Base-by-base conservation (phyloP, 2,888 invertebrate species). In the Agrochola circellaris region DNA sequence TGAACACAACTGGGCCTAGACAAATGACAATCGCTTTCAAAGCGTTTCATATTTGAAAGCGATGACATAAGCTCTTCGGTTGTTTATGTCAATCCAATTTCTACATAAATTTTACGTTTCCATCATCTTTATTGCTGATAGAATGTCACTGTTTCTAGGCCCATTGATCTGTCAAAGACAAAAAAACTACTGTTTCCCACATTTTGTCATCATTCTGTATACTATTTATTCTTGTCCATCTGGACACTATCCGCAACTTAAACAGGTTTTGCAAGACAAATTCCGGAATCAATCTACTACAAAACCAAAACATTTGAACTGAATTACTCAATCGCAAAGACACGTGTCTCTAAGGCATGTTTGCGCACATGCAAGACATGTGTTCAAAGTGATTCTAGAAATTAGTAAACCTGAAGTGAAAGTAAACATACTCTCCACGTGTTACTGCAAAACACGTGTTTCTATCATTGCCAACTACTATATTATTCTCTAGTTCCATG, bases 401-500 rank as follows among this genome's bases (percentile, higher is more conserved):
- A 42, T 65, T 42, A 38, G 20, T 61, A 17, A 48, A 30, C 26
- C 26, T 79, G 34, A 34, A 61, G 30, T 15, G 17, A 71, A 72
- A 42, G 54, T 67, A 73, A 79, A 81, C 65, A 79, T 56, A 7
- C 17, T 30, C 15, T 38, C 15, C 61, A 9, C 62, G 48, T 56
- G 69, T 48, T n/a, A 26, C 15, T 48, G 20, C 6, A 30, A 1
- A n/a, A 58, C 66, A 75, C 30, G 75, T 75, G 82, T 62, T 30
- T 58, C 17, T 26, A 20, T 73, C 11, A 45, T n/a, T 20, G 13
- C 30, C 11, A 65, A 20, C 23, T 56, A 26, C 30, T 73, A 9
- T 58, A 13, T n/a, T 64, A 26, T 58, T 75, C 45, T 2, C 45
- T 75, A 4, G 45, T 30, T 73, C 42, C 45, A 54, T 70, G 2